These are phyloP conservation scores for Oopsacas minuta DNA, from an alignment of 37 sponge, comb jelly and placozoan genomes.

Conservation along the genomic window DNA sequence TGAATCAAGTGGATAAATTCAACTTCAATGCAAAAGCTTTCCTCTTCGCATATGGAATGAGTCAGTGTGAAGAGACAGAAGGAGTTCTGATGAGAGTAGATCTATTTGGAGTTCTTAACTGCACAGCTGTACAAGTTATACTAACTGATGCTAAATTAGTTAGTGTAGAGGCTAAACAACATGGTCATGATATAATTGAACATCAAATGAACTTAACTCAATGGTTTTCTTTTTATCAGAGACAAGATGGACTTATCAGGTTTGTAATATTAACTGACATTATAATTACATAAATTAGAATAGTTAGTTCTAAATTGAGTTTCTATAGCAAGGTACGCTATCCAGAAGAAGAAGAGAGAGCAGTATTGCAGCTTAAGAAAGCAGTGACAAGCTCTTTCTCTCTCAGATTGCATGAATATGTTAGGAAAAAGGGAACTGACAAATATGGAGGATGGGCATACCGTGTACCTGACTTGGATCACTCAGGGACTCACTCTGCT, in stretches of 20 bases:
- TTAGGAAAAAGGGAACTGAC: not conserved
- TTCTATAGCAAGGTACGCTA: not conserved
- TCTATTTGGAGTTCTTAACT: not conserved
- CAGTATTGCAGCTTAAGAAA: not conserved
- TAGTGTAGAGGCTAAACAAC: not conserved
- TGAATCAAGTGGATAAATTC: not conserved
- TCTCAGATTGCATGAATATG: not conserved
- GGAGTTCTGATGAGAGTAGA: not conserved
- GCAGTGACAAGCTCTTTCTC: not conserved
- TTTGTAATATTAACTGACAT: too few species aligned
- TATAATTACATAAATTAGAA: not conserved
- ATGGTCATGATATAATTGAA: not conserved
- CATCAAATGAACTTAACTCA: not conserved
- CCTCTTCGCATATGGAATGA: not conserved
- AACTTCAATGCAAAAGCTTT: not conserved
- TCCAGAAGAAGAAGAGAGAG: not conserved
- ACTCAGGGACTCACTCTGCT: not conserved
- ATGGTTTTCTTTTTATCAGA: not conserved
- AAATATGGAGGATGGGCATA: not conserved
- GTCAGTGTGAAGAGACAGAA: not conserved
- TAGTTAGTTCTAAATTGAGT: not conserved
- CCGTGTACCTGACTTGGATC: not conserved
- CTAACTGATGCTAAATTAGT: not conserved
- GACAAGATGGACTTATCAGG: not conserved
- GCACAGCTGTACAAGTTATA: not conserved